Evolutionary conservation across 2,888 invertebrate genomes (phyloP).

Genomic region (Pollenia labialis): DNA sequence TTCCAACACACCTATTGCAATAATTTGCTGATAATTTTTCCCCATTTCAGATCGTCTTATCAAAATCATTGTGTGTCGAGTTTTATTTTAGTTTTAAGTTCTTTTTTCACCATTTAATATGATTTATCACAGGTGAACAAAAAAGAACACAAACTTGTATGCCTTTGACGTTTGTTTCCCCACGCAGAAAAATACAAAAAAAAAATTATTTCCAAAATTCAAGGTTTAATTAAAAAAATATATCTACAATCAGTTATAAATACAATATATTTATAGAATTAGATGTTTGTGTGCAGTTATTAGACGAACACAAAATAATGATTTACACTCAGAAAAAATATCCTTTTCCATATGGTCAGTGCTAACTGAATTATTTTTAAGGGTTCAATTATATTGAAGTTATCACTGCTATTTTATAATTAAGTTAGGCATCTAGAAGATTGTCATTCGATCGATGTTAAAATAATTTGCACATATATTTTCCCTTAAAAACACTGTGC

Average conservation of each 20-base stretch:
- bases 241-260: slow-evolving; percentile 12
- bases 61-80: slow-evolving; percentile 10
- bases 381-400: no score
- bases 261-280: slow-evolving; percentile 13
- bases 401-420: no score
- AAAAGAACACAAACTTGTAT: background rate
- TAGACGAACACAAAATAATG: no score
- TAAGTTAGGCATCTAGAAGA: no score
- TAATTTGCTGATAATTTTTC: background rate
- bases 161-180: background rate
- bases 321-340: no score
- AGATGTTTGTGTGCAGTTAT: background rate
- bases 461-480: no score
- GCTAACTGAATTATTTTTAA: no score
- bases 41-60: slow-evolving; percentile 2
- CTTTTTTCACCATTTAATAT: background rate
- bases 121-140: slow-evolving; percentile 13
- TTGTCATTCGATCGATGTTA: no score
- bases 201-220: background rate
- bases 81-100: background rate
- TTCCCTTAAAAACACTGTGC: no score
- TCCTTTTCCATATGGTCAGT: no score
- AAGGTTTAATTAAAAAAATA: slow-evolving; percentile 10
- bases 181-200: background rate
- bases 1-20: background rate